A percentile compares a stretch with the other conserved stretches of the same genome.
These are phyloP conservation scores for Zaprionus gabonicus DNA, from an alignment of 1,140 invertebrate species.

Conservation along the genomic window DNA sequence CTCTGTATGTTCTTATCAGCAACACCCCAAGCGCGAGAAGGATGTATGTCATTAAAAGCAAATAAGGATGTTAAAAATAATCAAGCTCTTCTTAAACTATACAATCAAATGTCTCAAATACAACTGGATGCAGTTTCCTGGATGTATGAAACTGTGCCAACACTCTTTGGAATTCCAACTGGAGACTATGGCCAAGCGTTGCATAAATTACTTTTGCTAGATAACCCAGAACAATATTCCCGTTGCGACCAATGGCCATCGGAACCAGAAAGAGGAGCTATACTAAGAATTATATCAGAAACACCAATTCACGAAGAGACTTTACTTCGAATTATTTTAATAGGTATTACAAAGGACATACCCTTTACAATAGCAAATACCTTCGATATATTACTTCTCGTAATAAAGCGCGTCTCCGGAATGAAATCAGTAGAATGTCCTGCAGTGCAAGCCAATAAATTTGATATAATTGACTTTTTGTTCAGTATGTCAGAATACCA, in stretches of 20 bases:
- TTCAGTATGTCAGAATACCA: conserved; percentile 96
- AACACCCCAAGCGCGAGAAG: conserved; percentile 92
- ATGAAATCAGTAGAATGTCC: conserved; percentile 88
- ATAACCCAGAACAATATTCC: conserved; percentile 93
- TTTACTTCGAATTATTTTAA: conserved; percentile 91
- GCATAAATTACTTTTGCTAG: conserved; percentile 94
- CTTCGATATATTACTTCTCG: conserved; percentile 93
- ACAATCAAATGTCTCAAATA: conserved; percentile 90
- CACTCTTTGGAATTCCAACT: conserved; percentile 89
- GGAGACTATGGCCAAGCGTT: conserved; percentile 92
- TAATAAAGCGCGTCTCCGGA: conserved; percentile 92
- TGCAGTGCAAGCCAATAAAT: conserved; percentile 90
- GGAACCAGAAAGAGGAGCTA: conserved; percentile 92
- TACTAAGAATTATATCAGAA: conserved; percentile 93
- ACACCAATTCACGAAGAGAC: conserved; percentile 94
- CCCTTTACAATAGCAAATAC: conserved; percentile 92
- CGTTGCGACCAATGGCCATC: conserved; percentile 97
- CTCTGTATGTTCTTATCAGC: conserved; percentile 92
- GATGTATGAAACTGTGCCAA: conserved; percentile 92
- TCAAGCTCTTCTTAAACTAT: conserved; percentile 87
- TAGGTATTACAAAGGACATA: conserved; percentile 94
- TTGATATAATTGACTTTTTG: conserved; percentile 94
- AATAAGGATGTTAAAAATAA: conserved; percentile 76
- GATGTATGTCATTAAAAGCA: conserved; percentile 81
- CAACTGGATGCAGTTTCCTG: conserved; percentile 93